Percentiles rank a stretch among this genome's conserved stretches.
Conservation (phyloP, 2,888 invertebrate genomes). For the Itoplectis maculator region DNA sequence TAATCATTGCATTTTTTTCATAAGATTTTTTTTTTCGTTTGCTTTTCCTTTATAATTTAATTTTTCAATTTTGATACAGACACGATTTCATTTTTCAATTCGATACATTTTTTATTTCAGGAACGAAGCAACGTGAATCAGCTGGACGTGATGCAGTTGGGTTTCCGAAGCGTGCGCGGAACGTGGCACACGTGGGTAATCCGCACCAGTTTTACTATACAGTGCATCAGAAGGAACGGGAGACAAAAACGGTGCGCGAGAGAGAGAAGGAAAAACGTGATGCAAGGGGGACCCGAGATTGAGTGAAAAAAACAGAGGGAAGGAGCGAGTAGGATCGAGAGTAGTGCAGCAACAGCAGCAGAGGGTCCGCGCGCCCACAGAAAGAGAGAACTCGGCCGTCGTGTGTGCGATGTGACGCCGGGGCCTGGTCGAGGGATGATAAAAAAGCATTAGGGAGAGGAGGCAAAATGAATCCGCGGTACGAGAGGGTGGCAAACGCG, state of each 20-base stretch:
- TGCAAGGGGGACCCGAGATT: not conserved
- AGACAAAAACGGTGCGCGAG: too few species aligned
- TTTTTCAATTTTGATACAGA: not conserved
- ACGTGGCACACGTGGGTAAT: constrained; percentile 19
- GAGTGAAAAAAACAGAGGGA: constrained; percentile 15
- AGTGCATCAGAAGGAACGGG: not conserved
- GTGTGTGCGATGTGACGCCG: constrained; percentile 70
- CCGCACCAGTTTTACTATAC: not conserved
- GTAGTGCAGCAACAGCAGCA: not conserved
- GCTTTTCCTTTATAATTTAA: not conserved
- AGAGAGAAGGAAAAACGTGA: constrained; percentile 1
- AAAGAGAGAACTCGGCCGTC: constrained; percentile 39
- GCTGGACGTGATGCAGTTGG: constrained; percentile 23
- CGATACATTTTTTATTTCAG: not conserved
- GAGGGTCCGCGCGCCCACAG: not conserved
- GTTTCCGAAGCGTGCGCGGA: constrained; percentile 11
- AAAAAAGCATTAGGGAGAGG: constrained; percentile 81
- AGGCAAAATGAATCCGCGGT: constrained; percentile 79
- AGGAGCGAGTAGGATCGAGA: constrained; percentile 9
- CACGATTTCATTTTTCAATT: not conserved
- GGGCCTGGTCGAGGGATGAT: constrained; percentile 74
- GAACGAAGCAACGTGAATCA: not conserved
- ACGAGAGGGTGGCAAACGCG: constrained; percentile 68
- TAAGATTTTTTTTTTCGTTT: too few species aligned
- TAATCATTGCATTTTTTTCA: too few species aligned